These are phyloP conservation scores for Bemisia tabaci DNA, from an alignment of 1,140 invertebrate genomes.

Conservation along the genomic window DNA sequence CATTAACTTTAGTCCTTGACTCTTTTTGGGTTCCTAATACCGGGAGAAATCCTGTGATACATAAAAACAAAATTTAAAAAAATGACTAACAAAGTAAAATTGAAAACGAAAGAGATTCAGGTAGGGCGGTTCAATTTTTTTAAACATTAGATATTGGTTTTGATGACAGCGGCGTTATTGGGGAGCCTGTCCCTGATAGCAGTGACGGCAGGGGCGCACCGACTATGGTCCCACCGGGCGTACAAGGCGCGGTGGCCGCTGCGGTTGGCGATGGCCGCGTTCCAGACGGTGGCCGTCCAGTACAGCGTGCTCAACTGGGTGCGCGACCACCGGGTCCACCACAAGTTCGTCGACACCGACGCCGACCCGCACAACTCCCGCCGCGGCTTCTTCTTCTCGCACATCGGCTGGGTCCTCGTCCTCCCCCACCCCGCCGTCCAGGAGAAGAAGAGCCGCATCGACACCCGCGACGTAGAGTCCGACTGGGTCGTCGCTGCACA, in stretches of 20 bases:
- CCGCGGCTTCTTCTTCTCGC: conserved; percentile 73
- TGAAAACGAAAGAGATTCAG: neutral
- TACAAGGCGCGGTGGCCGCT: conserved; percentile 48
- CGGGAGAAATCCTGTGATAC: neutral
- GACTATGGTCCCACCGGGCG: conserved; percentile 48
- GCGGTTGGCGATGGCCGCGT: conserved; percentile 36
- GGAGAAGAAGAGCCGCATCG: conserved; percentile 58
- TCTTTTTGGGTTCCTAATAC: neutral
- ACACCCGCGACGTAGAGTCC: conserved; percentile 57
- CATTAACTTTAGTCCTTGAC: neutral
- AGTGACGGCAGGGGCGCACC: conserved; percentile 48
- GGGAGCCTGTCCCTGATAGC: conserved; percentile 37
- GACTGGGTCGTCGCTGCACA: conserved; percentile 55
- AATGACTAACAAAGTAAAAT: neutral
- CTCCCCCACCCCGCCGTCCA: conserved; percentile 73
- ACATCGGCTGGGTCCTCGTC: conserved; percentile 79
- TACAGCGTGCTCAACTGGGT: conserved; percentile 50
- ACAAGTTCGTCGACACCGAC: conserved; percentile 83
- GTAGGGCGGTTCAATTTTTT: neutral
- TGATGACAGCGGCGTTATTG: conserved; percentile 28
- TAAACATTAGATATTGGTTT: conserved; percentile 6
- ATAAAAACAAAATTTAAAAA: neutral
- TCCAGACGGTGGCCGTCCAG: conserved; percentile 32
- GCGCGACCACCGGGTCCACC: conserved; percentile 76
- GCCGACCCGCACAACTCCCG: conserved; percentile 74